phyloP scores from a whole-genome alignment of 2,888 invertebrate genomes.

The Sesamia inferens region DNA sequence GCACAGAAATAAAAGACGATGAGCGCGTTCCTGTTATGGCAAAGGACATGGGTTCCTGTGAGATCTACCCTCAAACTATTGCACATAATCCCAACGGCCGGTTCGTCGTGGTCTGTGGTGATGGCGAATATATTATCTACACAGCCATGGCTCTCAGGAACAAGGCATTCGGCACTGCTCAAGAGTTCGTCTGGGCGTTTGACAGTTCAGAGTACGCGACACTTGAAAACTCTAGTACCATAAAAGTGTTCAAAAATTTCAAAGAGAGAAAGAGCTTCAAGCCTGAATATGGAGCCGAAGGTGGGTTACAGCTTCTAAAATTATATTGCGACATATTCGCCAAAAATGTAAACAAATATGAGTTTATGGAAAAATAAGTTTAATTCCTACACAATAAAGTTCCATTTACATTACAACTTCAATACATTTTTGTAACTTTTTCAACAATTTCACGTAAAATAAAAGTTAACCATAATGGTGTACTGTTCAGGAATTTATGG shows the following conservation, averaged over 20 bases:
- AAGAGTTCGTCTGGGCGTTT: slow-evolving; percentile 99
- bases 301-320: slow-evolving; percentile 75
- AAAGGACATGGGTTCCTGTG: slow-evolving; percentile 99
- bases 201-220: slow-evolving; percentile 98
- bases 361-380: too few relatives aligned
- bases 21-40: slow-evolving; percentile 97
- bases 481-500: slow-evolving; percentile 94
- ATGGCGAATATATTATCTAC: slow-evolving; percentile 99
- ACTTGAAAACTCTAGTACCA: slow-evolving; percentile 96
- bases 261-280: slow-evolving; percentile 99
- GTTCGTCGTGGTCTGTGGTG: slow-evolving; percentile 98
- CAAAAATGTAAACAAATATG: too few relatives aligned
- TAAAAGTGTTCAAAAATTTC: slow-evolving; percentile 99
- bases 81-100: slow-evolving; percentile 99
- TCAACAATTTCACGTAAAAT: too few relatives aligned
- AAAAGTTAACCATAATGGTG: not conserved
- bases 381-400: too few relatives aligned
- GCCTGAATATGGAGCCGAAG: slow-evolving; percentile 99
- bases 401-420: too few relatives aligned
- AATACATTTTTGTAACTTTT: too few relatives aligned
- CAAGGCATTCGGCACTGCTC: slow-evolving; percentile 99
- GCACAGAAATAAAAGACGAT: slow-evolving; percentile 95
- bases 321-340: too few relatives aligned
- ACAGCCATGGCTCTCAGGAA: slow-evolving; percentile 99
- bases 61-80: slow-evolving; percentile 99